A percentile compares a stretch with the other conserved stretches of the same genome.
Conservation (phyloP, 2,888 invertebrate species). For the Drosophila kambysellisi region DNA sequence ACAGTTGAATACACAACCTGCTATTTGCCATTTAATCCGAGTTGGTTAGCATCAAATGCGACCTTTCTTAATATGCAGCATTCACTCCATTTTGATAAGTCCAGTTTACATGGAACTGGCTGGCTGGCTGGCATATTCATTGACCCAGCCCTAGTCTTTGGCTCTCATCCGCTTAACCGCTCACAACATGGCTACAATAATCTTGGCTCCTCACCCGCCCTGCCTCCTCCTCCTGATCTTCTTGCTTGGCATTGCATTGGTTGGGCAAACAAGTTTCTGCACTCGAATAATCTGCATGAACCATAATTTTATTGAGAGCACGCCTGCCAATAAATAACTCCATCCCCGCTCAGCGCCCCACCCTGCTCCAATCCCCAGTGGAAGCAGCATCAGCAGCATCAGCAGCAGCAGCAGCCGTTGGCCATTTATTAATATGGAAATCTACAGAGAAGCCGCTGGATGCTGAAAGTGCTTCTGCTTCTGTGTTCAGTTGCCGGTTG, state of each 20-base stretch:
- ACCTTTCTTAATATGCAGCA: conserved; percentile 36
- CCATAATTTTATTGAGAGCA: conserved; percentile 80
- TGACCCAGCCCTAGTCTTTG: conserved; percentile 16
- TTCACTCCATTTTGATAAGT: conserved; percentile 67
- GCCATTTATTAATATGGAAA: conserved; percentile 81
- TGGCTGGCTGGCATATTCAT: conserved; percentile 17
- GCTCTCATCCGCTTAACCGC: conserved; percentile 11
- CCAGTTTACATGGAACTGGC: conserved; percentile 42
- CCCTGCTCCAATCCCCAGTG: neutral
- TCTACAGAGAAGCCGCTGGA: conserved; percentile 73
- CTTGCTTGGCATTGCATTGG: neutral
- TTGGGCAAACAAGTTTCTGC: conserved; percentile 76
- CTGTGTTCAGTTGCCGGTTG: conserved; percentile 18
- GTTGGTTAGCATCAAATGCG: neutral
- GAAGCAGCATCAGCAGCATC: neutral
- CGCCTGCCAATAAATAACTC: conserved; percentile 79
- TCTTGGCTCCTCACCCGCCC: conserved; percentile 18
- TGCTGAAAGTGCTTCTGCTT: conserved; percentile 53
- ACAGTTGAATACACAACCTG: neutral
- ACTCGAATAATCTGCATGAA: conserved; percentile 79
- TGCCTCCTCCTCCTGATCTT: neutral
- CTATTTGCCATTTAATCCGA: neutral
- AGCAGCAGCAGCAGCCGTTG: conserved; percentile 42
- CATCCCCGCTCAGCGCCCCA: conserved; percentile 22
- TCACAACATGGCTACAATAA: conserved; percentile 67